Evolutionary conservation across 2,113 vertebrate species (phyloP).

Genomic region (Dromaius novaehollandiae): DNA sequence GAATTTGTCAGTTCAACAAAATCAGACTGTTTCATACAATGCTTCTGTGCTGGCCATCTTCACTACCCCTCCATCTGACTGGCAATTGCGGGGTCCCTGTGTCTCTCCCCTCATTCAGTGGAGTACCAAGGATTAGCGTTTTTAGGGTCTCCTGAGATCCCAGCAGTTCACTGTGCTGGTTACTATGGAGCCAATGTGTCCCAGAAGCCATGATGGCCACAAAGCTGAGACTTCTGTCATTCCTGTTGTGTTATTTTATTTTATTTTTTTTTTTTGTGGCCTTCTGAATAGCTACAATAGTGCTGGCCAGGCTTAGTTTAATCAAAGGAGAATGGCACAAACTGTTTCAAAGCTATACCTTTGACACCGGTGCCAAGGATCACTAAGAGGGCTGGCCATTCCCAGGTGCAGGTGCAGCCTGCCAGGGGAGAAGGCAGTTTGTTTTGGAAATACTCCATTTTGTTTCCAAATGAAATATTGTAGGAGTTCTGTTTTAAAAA

Average conservation of each 20-base stretch:
- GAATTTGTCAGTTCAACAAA: background rate
- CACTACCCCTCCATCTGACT: background rate
- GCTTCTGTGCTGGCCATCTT: background rate
- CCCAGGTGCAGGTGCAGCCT: background rate
- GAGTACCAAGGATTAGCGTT: background rate
- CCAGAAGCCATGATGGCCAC: rapidly evolving
- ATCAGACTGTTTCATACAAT: background rate
- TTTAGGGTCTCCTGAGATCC: background rate
- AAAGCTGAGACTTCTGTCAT: background rate
- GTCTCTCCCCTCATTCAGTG: background rate
- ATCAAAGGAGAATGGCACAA: background rate
- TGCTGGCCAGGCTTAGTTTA: background rate
- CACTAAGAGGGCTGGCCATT: background rate
- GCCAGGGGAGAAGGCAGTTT: background rate
- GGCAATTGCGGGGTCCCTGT: background rate
- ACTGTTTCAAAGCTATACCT: background rate
- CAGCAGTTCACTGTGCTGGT: background rate
- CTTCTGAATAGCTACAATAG: background rate
- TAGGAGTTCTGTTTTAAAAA: background rate
- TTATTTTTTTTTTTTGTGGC: background rate
- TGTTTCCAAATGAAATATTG: background rate
- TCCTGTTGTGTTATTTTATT: background rate
- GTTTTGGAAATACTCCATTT: background rate
- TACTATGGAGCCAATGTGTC: background rate
- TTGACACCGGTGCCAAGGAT: background rate